phyloP scores from a whole-genome alignment of 2,888 invertebrate genomes.

The Argyra leucocephala region DNA sequence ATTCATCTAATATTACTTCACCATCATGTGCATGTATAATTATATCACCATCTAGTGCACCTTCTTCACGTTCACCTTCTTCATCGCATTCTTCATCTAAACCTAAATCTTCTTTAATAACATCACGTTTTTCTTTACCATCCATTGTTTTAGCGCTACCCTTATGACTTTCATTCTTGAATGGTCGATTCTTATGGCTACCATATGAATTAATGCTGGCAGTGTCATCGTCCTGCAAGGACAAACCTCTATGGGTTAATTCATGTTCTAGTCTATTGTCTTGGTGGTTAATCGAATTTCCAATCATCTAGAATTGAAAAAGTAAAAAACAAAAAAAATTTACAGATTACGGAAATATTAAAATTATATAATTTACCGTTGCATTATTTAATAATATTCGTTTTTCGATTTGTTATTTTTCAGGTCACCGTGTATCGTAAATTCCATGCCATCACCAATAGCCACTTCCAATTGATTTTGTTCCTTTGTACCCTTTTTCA shows the following conservation, averaged over 20 bases:
- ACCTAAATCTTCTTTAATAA: slow-evolving; percentile 82
- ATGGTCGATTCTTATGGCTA: slow-evolving; percentile 80
- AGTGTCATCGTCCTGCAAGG: slow-evolving; percentile 65
- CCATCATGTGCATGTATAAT: slow-evolving; percentile 67
- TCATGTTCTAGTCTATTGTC: slow-evolving; percentile 68
- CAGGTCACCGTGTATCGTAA: slow-evolving; percentile 83
- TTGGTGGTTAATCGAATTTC: slow-evolving; percentile 72
- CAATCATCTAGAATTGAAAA: slow-evolving; percentile 42
- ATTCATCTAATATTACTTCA: slow-evolving; percentile 73
- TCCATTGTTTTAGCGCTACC: slow-evolving; percentile 78
- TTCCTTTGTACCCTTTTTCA: slow-evolving; percentile 78
- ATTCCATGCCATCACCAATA: slow-evolving; percentile 87
- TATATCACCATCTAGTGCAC: slow-evolving; percentile 53
- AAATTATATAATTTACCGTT: slow-evolving; percentile 46
- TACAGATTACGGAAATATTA: neutral
- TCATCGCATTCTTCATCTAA: slow-evolving; percentile 58
- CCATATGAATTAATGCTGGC: slow-evolving; percentile 86
- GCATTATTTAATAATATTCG: slow-evolving; percentile 74
- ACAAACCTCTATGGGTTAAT: slow-evolving; percentile 62
- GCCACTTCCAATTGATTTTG: slow-evolving; percentile 85
- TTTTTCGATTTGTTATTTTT: slow-evolving; percentile 70
- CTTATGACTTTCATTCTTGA: slow-evolving; percentile 85
- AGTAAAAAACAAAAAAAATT: neutral
- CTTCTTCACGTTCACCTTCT: slow-evolving; percentile 57
- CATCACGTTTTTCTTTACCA: slow-evolving; percentile 80